Base-by-base conservation (phyloP, 2,888 invertebrate species). In the Melipona beecheii region DNA sequence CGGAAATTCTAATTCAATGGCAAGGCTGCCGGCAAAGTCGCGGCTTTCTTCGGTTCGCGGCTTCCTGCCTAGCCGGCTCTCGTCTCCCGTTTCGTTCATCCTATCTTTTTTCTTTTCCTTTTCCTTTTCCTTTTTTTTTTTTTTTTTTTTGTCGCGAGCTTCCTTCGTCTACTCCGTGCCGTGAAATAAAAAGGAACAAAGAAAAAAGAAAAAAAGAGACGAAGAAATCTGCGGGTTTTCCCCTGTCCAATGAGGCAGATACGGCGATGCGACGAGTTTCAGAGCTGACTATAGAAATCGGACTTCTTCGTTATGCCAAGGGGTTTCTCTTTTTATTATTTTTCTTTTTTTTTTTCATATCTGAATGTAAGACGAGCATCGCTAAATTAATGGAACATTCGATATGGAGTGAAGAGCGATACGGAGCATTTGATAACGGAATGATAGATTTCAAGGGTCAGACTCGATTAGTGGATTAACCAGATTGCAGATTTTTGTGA, bases 1-100 rank as follows among this genome's bases (percentile, higher is more conserved):
- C 87, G 91, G 92, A 92, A 91, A 92, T 91, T 92, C 89, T 90
- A 92, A 91, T 92, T 92, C 91, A 92, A 92, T 91, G 90, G 91
- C 91, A 92, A 92, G 90, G 92, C 91, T 91, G 86, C 73, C 79
- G 69, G 82, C 36, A 64, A 64, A 72, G 62, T 66, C 71, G 74
- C 66, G 75, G 80, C 75, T 75, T 75, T 68, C 75, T 68, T 75
- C 49, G 31, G 27, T 21, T 66, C 73, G 50, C 74, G 78, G 76
- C 80, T 80, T 84, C 76, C 82, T 65, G 62, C 80, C 43, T n/a
- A 68, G 65, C 31, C 31, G 27, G 58, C 24, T 49, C 75, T 82
- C 56, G 71, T 69, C 78, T n/a, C 49, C 43, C 64, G 19, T 54
- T 21, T 31, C 50, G 27, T 54, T n/a, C 31, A 19, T 64, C 49